phyloP scores from a whole-genome alignment of 2,888 invertebrate species.

The Amphipyra berbera region DNA sequence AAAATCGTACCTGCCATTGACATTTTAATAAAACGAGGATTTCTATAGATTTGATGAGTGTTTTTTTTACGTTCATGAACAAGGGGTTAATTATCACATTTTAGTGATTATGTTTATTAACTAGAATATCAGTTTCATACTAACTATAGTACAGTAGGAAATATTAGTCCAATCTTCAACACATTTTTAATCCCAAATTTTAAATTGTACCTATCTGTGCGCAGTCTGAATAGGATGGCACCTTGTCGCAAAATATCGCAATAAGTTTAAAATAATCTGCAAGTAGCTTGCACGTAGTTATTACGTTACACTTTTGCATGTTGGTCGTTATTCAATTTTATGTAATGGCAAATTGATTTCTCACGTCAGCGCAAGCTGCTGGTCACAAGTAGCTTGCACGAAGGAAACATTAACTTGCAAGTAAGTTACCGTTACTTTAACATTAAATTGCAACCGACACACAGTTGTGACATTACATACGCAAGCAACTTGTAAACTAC shows the following conservation, averaged over 20 bases:
- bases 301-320: too few species aligned
- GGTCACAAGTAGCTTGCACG: too few species aligned
- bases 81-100: constrained; percentile 71
- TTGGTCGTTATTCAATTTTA: too few species aligned
- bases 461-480: too few species aligned
- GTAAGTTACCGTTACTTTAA: too few species aligned
- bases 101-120: constrained; percentile 72
- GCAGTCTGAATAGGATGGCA: constrained; percentile 7
- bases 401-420: too few species aligned
- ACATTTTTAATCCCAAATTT: constrained; percentile 52
- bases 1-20: constrained; percentile 30
- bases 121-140: constrained; percentile 64
- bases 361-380: too few species aligned
- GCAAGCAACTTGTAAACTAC: too few species aligned
- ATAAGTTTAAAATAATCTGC: too few species aligned
- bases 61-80: constrained; percentile 36
- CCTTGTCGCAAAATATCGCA: not conserved
- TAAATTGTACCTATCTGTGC: constrained; percentile 39
- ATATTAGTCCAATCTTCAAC: constrained; percentile 60
- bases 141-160: constrained; percentile 68
- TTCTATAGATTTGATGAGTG: constrained; percentile 16
- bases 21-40: constrained; percentile 31
- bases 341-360: too few species aligned
- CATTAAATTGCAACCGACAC: too few species aligned
- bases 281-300: too few species aligned